phyloP scores from a whole-genome alignment of 2,113 vertebrate genomes.

The Vireo altiloquus region DNA sequence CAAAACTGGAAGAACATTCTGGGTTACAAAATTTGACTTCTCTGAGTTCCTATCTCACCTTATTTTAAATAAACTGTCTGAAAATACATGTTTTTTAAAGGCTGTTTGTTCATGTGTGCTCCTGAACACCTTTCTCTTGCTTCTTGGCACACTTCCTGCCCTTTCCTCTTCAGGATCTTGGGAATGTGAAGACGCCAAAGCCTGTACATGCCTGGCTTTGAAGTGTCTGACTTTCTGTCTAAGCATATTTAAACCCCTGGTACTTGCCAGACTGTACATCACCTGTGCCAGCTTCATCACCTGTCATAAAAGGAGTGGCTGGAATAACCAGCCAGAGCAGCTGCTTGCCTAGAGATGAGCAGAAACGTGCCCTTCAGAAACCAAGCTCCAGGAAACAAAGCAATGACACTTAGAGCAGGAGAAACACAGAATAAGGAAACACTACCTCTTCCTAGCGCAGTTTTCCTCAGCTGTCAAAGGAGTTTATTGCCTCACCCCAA shows the following conservation, averaged over 20 bases:
- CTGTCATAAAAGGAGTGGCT: not conserved
- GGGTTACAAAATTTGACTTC: not conserved
- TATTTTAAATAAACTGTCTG: not conserved
- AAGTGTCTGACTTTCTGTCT: conserved; percentile 34
- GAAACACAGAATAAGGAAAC: not conserved
- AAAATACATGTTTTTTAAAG: not conserved
- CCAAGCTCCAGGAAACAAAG: not conserved
- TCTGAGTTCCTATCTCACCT: not conserved
- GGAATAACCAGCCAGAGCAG: conserved; percentile 25
- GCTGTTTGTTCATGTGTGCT: not conserved
- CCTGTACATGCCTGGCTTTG: conserved; percentile 10
- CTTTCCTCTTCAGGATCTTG: not conserved
- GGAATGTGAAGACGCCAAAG: not conserved
- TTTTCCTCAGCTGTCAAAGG: not conserved
- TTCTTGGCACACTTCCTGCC: not conserved
- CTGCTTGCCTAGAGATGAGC: not conserved
- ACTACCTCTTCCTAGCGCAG: not conserved
- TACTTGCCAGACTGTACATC: conserved; percentile 29
- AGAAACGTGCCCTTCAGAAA: conserved; percentile 7
- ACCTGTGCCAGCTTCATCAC: not conserved
- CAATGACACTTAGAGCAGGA: not conserved
- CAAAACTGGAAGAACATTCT: not conserved
- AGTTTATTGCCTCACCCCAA: not conserved
- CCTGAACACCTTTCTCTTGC: not conserved
- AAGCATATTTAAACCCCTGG: not conserved